phyloP scores from a whole-genome alignment of 1,140 invertebrate genomes.

The Drosophila lowei region DNA sequence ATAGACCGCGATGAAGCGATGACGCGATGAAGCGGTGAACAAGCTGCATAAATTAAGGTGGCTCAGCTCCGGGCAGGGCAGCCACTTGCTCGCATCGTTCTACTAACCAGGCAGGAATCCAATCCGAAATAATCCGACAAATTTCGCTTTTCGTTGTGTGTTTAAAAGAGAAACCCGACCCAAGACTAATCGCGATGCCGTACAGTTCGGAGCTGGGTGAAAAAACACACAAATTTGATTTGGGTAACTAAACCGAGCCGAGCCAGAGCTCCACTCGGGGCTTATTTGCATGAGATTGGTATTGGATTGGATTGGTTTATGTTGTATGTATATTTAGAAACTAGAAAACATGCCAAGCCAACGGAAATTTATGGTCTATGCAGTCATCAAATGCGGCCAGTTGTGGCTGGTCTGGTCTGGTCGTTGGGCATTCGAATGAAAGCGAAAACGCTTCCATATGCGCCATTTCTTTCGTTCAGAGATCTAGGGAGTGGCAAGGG shows the following conservation, averaged over 20 bases:
- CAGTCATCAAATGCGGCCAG: constrained; percentile 23
- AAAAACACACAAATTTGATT: constrained; percentile 69
- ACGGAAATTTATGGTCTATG: constrained; percentile 54
- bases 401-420: constrained; percentile 3
- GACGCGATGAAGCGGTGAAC: constrained; percentile 56
- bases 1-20: constrained; percentile 47
- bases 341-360: constrained; percentile 18
- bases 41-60: constrained; percentile 73
- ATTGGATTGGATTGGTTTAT: too few relatives aligned
- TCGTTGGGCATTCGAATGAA: constrained; percentile 57
- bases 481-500: constrained; percentile 42
- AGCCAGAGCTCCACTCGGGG: not conserved
- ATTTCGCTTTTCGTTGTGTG: constrained; percentile 76
- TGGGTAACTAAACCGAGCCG: constrained; percentile 70
- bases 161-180: constrained; percentile 77
- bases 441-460: constrained; percentile 69
- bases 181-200: constrained; percentile 72
- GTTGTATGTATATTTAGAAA: constrained; percentile 43
- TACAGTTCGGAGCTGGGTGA: constrained; percentile 4
- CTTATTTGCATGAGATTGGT: constrained; percentile 77
- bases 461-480: constrained; percentile 31
- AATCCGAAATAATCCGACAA: constrained; percentile 49
- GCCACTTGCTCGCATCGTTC: constrained; percentile 56
- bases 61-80: constrained; percentile 18
- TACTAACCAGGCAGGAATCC: constrained; percentile 75